Conservation (phyloP, 2,113 vertebrate species). For the Oceanodroma tethys region DNA sequence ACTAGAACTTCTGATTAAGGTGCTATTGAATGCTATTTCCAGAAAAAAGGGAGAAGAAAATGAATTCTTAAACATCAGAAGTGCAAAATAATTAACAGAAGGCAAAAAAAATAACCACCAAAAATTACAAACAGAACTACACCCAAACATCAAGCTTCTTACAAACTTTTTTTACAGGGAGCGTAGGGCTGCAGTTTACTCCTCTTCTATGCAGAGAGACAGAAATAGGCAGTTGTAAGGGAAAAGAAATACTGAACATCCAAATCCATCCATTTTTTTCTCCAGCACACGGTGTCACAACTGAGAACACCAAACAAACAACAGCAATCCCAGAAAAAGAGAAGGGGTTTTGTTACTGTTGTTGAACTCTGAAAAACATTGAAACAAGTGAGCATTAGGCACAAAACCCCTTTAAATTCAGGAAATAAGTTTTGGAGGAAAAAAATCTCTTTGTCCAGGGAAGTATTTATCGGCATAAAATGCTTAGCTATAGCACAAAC, state of each 20-base stretch:
- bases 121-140: background rate
- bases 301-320: background rate
- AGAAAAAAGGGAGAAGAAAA: background rate
- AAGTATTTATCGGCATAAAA: background rate
- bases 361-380: background rate
- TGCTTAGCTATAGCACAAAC: background rate
- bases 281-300: background rate
- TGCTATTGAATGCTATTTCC: background rate
- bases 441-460: background rate
- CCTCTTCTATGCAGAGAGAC: background rate
- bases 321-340: background rate
- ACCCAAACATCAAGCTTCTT: background rate
- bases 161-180: background rate
- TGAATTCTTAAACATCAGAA: background rate
- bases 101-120: accelerated
- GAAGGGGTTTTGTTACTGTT: background rate
- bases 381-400: background rate
- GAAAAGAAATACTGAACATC: background rate
- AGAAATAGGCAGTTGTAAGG: background rate
- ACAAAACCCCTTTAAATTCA: background rate
- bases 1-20: background rate
- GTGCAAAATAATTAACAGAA: background rate
- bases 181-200: background rate
- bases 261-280: background rate
- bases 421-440: background rate